Evolutionary conservation across 2,888 invertebrate genomes (phyloP).

Genomic region (Seladonia tumulorum): DNA sequence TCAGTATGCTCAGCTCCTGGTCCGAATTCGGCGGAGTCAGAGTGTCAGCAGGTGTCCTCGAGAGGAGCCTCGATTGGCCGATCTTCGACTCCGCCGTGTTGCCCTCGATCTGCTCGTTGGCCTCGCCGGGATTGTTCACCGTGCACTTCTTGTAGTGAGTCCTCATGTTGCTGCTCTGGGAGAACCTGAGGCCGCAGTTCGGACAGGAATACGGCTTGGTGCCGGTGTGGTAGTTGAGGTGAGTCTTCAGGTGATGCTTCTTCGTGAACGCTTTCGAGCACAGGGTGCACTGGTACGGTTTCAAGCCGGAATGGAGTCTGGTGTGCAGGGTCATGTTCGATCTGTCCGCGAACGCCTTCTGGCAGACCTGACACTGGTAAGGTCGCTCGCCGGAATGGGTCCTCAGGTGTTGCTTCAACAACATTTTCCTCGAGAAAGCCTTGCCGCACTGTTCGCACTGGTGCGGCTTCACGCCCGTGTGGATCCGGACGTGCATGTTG

Average conservation of each 20-base stretch:
- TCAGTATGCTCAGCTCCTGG: constrained; percentile 75
- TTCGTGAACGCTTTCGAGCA: constrained; percentile 93
- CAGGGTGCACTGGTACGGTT: constrained; percentile 89
- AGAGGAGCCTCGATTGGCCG: constrained; percentile 12
- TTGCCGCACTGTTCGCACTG: constrained; percentile 91
- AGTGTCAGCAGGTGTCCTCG: constrained; percentile 59
- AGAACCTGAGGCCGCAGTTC: constrained; percentile 91
- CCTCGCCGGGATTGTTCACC: constrained; percentile 41
- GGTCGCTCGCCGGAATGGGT: constrained; percentile 94
- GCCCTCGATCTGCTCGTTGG: not conserved
- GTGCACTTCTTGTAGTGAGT: constrained; percentile 93
- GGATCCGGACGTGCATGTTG: constrained; percentile 94
- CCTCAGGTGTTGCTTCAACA: constrained; percentile 92
- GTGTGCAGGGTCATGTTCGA: constrained; percentile 94
- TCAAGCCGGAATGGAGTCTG: constrained; percentile 92
- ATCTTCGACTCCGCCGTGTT: not conserved
- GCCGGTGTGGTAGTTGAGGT: constrained; percentile 93
- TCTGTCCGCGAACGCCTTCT: constrained; percentile 93
- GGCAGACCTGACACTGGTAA: constrained; percentile 92
- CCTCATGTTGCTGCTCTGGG: constrained; percentile 94
- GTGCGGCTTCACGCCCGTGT: constrained; percentile 92
- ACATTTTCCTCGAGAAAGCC: constrained; percentile 93
- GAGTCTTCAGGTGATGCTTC: constrained; percentile 93
- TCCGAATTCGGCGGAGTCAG: constrained; percentile 80
- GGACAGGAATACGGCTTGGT: constrained; percentile 92